Evolutionary conservation across 2,797 vertebrate species (phyloP).

Genomic region (Kryptolebias ocellatus): DNA sequence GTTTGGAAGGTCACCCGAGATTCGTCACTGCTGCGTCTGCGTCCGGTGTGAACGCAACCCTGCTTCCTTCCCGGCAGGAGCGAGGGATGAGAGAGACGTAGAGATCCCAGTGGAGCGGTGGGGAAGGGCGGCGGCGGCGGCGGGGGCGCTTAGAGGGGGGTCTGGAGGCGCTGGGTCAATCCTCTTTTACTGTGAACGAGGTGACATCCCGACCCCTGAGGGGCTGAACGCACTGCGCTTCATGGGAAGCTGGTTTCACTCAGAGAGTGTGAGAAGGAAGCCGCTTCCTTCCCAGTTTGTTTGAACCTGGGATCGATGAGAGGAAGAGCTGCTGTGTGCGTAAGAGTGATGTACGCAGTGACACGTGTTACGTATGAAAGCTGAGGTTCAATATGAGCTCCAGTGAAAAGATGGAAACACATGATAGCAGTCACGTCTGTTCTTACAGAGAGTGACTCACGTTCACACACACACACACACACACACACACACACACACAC

Average conservation of each 20-base stretch:
- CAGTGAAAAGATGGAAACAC: conserved; percentile 35
- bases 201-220: conserved; percentile 75
- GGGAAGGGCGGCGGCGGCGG: conserved; percentile 31
- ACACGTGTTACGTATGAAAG: conserved; percentile 20
- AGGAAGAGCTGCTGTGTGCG: conserved; percentile 20
- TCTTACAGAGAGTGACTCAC: conserved; percentile 48
- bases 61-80: conserved; percentile 64
- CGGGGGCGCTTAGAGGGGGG: conserved; percentile 30
- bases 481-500: conserved; percentile 1
- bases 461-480: conserved; percentile 5
- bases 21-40: conserved; percentile 63
- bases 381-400: conserved; percentile 21
- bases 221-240: conserved; percentile 66
- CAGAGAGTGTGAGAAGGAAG: conserved; percentile 55
- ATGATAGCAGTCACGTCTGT: conserved; percentile 65
- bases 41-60: conserved; percentile 67
- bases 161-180: conserved; percentile 56
- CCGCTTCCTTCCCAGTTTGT: conserved; percentile 22
- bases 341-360: conserved; percentile 21
- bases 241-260: conserved; percentile 70
- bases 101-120: conserved; percentile 63
- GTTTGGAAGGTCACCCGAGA: conserved; percentile 61
- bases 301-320: conserved; percentile 65
- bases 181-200: conserved; percentile 78
- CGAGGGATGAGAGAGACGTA: conserved; percentile 61